These are phyloP conservation scores for Rachycentron canadum DNA, from an alignment of 2,797 vertebrate species.

Conservation along the genomic window DNA sequence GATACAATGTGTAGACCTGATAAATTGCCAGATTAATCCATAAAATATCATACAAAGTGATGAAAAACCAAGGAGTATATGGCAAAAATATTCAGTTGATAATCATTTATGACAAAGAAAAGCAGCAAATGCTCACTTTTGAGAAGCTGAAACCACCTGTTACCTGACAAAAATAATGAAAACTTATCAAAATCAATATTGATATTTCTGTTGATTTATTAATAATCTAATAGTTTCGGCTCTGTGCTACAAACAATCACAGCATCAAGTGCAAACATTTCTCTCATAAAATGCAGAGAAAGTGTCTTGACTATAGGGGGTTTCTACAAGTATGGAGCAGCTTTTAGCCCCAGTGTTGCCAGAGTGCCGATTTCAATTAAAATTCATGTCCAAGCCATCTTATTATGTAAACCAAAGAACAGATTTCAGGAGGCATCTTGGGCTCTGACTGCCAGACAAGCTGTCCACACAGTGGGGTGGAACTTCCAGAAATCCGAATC, in stretches of 20 bases:
- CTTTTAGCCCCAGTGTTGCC: conserved; percentile 1
- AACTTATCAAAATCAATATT: neutral
- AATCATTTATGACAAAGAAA: no score
- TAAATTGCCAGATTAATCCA: neutral
- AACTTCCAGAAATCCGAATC: conserved; percentile 58
- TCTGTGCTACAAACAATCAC: neutral
- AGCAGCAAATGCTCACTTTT: no score
- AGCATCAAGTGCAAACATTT: neutral
- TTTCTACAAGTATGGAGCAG: conserved; percentile 8
- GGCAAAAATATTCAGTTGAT: no score
- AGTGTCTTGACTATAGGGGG: neutral
- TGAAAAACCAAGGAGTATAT: neutral
- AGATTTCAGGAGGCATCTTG: conserved; percentile 48
- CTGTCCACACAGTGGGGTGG: conserved; percentile 56
- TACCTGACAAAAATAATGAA: no score
- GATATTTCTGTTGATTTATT: neutral
- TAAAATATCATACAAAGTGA: neutral
- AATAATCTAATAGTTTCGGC: neutral
- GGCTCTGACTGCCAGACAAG: conserved; percentile 50
- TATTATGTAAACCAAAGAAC: conserved; percentile 40
- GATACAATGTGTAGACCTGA: neutral
- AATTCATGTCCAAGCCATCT: conserved; percentile 15
- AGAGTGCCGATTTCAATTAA: conserved; percentile 48
- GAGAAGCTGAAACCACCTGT: neutral
- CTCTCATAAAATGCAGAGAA: conserved; percentile 14